These are phyloP conservation scores for Euura saliciscinereae DNA, from an alignment of 1,140 invertebrate genomes.

Conservation along the genomic window DNA sequence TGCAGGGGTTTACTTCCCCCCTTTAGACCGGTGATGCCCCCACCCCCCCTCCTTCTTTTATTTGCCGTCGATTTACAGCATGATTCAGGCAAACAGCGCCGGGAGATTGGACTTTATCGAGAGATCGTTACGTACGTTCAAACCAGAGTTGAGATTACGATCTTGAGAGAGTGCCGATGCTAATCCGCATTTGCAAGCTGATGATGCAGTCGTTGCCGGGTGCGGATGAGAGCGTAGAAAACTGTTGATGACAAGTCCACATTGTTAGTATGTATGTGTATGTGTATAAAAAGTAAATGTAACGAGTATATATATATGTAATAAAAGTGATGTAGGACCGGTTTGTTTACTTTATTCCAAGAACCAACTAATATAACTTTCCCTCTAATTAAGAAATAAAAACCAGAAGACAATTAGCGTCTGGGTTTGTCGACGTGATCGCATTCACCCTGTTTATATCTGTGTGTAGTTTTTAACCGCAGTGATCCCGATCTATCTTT, in stretches of 20 bases:
- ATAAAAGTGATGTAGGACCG: neutral
- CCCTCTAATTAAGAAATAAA: neutral
- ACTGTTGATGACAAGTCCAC: neutral
- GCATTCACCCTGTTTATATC: neutral
- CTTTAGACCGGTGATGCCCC: neutral
- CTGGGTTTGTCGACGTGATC: neutral
- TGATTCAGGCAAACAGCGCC: too few relatives aligned
- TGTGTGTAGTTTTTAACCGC: neutral
- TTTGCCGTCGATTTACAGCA: neutral
- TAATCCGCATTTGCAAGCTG: too few relatives aligned
- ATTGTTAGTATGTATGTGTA: too few relatives aligned
- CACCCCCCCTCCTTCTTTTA: neutral
- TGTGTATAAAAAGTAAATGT: too few relatives aligned
- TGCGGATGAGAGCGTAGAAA: neutral
- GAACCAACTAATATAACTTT: neutral
- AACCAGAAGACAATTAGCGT: slow-evolving; percentile 3
- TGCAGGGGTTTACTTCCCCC: neutral
- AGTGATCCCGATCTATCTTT: neutral
- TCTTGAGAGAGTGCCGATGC: too few relatives aligned
- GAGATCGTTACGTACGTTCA: neutral
- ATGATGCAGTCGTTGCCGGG: neutral
- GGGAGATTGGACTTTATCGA: neutral
- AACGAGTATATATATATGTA: neutral
- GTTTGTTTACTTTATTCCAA: neutral
- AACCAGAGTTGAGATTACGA: too few relatives aligned